Evolutionary conservation across 2,113 vertebrate genomes (phyloP).

Genomic region (Entelurus aequoreus): DNA sequence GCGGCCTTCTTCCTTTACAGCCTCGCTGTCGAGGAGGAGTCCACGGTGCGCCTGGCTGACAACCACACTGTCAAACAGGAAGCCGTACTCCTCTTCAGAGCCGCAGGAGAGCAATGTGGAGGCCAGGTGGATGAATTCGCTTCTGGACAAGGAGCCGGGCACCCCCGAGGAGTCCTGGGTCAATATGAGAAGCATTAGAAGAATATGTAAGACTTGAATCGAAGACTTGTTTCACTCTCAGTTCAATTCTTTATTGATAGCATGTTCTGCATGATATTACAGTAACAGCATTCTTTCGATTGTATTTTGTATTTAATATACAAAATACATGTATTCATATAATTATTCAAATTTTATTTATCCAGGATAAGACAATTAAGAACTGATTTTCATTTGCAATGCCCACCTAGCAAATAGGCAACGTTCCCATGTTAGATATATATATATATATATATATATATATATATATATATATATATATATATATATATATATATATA

Average conservation of each 20-base stretch:
- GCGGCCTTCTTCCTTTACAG: slow-evolving; percentile 65
- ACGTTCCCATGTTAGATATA: no score
- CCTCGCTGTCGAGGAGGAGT: slow-evolving; percentile 71
- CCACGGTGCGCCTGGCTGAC: slow-evolving; percentile 64
- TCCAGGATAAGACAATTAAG: no score
- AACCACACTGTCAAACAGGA: slow-evolving; percentile 77
- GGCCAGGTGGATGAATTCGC: slow-evolving; percentile 69
- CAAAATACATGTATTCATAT: no score
- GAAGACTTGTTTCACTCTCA: neutral
- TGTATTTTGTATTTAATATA: neutral
- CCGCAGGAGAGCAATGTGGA: slow-evolving; percentile 56
- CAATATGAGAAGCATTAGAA: slow-evolving; percentile 16
- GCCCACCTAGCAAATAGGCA: no score
- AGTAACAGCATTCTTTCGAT: no score
- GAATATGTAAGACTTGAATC: neutral
- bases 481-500: no score
- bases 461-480: no score
- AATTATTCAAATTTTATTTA: no score
- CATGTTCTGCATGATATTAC: no score
- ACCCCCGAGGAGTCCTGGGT: slow-evolving; percentile 46
- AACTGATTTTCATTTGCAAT: no score
- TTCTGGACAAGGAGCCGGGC: slow-evolving; percentile 58
- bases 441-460: no score
- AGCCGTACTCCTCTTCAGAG: slow-evolving; percentile 72
- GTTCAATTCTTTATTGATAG: no score